phyloP scores from a whole-genome alignment of 2,113 vertebrate species.

The Burhinus bistriatus region DNA sequence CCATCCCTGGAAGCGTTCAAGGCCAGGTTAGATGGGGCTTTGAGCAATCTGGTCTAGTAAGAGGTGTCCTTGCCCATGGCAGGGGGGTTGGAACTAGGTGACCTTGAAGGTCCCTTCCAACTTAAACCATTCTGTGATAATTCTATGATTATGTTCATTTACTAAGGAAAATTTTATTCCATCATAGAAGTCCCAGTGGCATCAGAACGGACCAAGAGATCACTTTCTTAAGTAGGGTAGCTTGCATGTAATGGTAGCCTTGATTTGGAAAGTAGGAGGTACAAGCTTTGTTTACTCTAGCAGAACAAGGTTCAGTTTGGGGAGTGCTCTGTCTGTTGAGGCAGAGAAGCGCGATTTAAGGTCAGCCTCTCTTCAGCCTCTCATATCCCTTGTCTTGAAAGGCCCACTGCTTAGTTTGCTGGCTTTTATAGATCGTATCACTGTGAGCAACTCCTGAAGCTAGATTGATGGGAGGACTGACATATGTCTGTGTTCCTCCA shows the following conservation, averaged over 20 bases:
- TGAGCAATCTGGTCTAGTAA: too few species aligned
- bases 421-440: neutral
- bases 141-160: neutral
- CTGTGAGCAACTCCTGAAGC: neutral
- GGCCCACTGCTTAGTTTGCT: neutral
- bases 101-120: too few species aligned
- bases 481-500: neutral
- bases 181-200: neutral
- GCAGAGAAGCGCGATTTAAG: neutral
- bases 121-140: too few species aligned
- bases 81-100: too few species aligned
- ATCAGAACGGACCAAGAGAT: neutral
- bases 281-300: neutral
- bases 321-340: neutral
- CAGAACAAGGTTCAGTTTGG: neutral
- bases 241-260: neutral
- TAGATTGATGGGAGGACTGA: neutral
- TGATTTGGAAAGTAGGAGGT: neutral
- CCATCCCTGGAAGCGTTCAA: too few species aligned
- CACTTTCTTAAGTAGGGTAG: neutral
- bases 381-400: neutral
- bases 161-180: neutral
- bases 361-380: neutral
- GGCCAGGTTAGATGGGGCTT: too few species aligned
- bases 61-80: too few species aligned